phyloP scores from a whole-genome alignment of 23 tunicate species.

The Ciona savignyi region DNA sequence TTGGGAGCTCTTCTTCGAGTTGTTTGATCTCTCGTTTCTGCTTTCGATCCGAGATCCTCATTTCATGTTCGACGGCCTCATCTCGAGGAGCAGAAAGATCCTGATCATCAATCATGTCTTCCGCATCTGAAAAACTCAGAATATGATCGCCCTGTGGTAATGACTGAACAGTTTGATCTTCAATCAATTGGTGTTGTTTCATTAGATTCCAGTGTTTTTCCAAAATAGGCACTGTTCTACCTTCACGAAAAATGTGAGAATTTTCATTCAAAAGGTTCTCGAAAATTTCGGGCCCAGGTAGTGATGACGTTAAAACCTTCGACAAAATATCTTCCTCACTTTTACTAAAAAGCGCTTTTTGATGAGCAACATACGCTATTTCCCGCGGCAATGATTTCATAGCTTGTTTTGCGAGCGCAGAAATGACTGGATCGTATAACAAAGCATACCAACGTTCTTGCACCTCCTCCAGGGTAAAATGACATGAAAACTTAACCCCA shows the following conservation, averaged over 20 bases:
- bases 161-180: slow-evolving; percentile 54
- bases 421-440: slow-evolving; percentile 87
- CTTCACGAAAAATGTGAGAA: slow-evolving; percentile 17
- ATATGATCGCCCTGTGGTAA: slow-evolving; percentile 44
- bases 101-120: slow-evolving; percentile 66
- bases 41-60: slow-evolving; percentile 43
- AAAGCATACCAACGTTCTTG: slow-evolving; percentile 88
- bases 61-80: slow-evolving; percentile 38
- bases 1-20: slow-evolving; percentile 71
- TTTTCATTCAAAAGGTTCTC: slow-evolving; percentile 33
- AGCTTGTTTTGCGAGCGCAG: slow-evolving; percentile 65
- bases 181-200: slow-evolving; percentile 40
- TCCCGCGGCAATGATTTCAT: slow-evolving; percentile 77
- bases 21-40: slow-evolving; percentile 72
- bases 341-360: slow-evolving; percentile 58
- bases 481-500: slow-evolving; percentile 83
- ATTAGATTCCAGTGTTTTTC: slow-evolving; percentile 60
- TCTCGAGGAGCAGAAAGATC: slow-evolving; percentile 32
- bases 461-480: slow-evolving; percentile 73
- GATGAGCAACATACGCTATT: slow-evolving; percentile 38
- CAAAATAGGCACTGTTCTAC: slow-evolving; percentile 26
- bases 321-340: slow-evolving; percentile 59
- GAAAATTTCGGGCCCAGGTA: slow-evolving; percentile 31
- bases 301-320: slow-evolving; percentile 27
- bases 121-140: slow-evolving; percentile 63